Evolutionary conservation across 2,797 vertebrate species (phyloP).

Genomic region (Vultur gryphus): DNA sequence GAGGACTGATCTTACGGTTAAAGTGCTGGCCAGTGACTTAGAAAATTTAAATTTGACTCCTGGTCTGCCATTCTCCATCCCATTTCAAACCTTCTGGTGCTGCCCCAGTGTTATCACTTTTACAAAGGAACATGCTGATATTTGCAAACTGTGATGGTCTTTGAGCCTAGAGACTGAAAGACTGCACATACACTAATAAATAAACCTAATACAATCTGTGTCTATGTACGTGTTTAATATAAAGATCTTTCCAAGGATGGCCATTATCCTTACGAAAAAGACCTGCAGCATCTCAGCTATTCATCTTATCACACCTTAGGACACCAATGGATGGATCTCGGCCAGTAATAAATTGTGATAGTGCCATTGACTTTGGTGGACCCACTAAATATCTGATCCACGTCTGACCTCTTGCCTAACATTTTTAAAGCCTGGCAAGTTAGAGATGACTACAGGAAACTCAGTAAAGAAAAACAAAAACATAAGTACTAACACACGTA

Average conservation of each 20-base stretch:
- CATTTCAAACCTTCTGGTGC: background rate
- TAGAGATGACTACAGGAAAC: background rate
- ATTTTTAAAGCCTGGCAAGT: background rate
- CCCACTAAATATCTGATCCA: background rate
- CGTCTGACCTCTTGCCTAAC: background rate
- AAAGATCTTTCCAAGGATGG: background rate
- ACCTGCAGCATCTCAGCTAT: background rate
- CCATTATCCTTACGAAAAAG: background rate
- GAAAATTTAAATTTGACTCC: background rate
- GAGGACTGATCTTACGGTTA: background rate
- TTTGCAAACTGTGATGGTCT: background rate
- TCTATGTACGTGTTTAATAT: background rate
- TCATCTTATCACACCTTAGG: background rate
- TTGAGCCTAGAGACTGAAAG: background rate
- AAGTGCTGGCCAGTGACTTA: background rate
- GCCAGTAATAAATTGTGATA: background rate
- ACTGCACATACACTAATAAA: background rate
- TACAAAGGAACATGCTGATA: background rate
- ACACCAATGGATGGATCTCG: background rate
- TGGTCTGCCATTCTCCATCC: background rate
- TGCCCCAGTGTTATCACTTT: background rate
- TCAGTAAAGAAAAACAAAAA: background rate
- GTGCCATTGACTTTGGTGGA: background rate
- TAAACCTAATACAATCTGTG: background rate
- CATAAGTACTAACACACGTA: background rate